Evolutionary conservation across 2,888 invertebrate genomes (phyloP), one percentile per base, ranked within the genome.

Genomic region (Trilocha varians): DNA sequence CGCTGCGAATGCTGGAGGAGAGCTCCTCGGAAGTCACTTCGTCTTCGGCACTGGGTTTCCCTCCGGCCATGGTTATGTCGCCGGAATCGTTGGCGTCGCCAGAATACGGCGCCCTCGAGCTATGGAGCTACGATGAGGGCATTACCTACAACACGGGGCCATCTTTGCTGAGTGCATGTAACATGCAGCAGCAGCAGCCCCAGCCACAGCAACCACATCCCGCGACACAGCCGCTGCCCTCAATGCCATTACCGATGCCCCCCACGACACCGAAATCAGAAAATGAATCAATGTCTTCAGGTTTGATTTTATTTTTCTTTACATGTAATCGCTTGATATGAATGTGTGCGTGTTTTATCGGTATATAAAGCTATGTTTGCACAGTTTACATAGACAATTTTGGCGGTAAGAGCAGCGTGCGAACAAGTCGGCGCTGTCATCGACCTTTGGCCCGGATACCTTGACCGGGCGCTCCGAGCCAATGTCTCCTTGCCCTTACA

Each of bases 21-120:
- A 90, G 91, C 70, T 91, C 91, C 52, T 89, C 91, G 49, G 91
- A 92, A 71, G 93, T 92, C 76, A 91, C 92, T 40, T 92, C 92
- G 32, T 94, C 94, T 39, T 92, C 93, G 36, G 87, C 91, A 48
- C 80, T 92, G 38, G 91, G 91, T 49, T 87, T 92, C 74, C 88
- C 91, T 58, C 87, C 91, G 52, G 90, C 91, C 50, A 90, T 92
- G 75, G 91, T 91, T 63, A 92, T 92, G 90, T 92, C 91, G 62
- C 92, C 93, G 38, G 90, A 92, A 49, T 91, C 93, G 38, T 86
- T 93, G 52, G 90, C 90, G 52, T 92, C 93, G 53, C 90, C 92
- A 14, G 92, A 93, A 57, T 93, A 92, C 71, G 91, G 90, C 47
- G 93, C 93, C 61, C 87, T 93, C 52, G 95, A 94, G 65, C 87